Evolutionary conservation across 2,113 vertebrate species (phyloP).

Genomic region (Struthidea cinerea): DNA sequence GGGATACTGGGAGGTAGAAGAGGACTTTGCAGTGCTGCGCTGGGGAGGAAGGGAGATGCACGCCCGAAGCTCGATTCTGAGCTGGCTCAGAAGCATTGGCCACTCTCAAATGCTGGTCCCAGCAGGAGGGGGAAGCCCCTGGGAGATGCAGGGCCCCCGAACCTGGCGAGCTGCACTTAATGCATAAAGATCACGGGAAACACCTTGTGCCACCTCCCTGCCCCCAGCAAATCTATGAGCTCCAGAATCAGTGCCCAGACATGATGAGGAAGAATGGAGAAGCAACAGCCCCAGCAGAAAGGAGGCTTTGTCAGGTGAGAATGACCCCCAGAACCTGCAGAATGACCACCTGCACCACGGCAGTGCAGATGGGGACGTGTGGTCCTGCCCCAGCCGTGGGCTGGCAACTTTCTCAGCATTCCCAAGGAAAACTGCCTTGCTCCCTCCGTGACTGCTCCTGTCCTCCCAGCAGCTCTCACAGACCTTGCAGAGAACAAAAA

Average conservation of each 20-base stretch:
- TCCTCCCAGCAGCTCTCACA: not conserved
- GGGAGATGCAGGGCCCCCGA: not conserved
- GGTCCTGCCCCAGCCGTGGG: fast-evolving
- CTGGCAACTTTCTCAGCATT: not conserved
- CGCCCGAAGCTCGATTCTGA: not conserved
- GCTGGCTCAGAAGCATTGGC: not conserved
- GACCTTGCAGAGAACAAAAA: not conserved
- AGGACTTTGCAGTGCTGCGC: not conserved
- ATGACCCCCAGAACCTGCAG: not conserved
- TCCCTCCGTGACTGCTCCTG: not conserved
- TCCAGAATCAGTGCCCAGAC: not conserved
- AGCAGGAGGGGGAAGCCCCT: not conserved
- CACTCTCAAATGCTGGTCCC: not conserved
- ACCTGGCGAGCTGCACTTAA: not conserved
- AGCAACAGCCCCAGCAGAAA: not conserved
- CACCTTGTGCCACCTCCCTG: not conserved
- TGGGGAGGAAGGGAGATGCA: not conserved
- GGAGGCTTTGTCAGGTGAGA: not conserved
- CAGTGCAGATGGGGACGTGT: not conserved
- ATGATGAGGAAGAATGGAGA: fast-evolving
- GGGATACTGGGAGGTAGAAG: not conserved
- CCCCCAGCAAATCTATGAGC: not conserved
- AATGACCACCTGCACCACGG: not conserved
- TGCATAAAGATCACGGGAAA: not conserved
- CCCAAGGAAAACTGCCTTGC: not conserved